phyloP scores from a whole-genome alignment of 1,140 invertebrate species.

The Oryzaephilus surinamensis region DNA sequence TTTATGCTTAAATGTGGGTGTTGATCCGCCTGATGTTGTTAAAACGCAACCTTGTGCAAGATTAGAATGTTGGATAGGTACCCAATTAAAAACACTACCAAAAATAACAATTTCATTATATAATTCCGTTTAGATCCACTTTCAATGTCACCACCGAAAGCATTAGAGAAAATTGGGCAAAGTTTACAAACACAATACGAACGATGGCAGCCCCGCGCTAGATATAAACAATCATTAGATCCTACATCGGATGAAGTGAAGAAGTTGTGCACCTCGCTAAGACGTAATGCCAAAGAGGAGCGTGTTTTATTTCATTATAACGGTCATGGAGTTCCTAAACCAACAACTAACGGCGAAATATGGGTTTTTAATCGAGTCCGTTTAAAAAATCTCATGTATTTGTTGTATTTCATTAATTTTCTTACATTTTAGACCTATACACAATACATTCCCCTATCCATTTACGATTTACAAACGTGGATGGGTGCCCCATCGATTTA shows the following conservation, averaged over 20 bases:
- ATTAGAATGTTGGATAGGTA: conserved; percentile 96
- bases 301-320: conserved; percentile 99
- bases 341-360: conserved; percentile 96
- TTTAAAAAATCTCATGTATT: conserved; percentile 4
- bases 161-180: conserved; percentile 83
- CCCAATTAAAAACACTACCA: conserved; percentile 16
- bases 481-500: conserved; percentile 98
- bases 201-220: conserved; percentile 92
- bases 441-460: conserved; percentile 97
- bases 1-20: conserved; percentile 95
- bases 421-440: conserved; percentile 68
- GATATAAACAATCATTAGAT: conserved; percentile 93
- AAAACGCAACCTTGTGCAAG: conserved; percentile 94
- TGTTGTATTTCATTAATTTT: neutral
- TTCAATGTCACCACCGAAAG: conserved; percentile 82
- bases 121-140: conserved; percentile 52
- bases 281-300: conserved; percentile 98
- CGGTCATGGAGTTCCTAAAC: conserved; percentile 97
- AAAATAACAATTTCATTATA: conserved; percentile 3
- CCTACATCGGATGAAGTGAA: conserved; percentile 98
- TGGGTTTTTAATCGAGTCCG: conserved; percentile 97
- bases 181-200: conserved; percentile 94
- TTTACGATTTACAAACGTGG: conserved; percentile 98
- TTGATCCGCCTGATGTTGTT: conserved; percentile 96
- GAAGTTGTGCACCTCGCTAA: conserved; percentile 86